Conservation (phyloP, 2,888 invertebrate species). For the Spisula subtruncata region DNA sequence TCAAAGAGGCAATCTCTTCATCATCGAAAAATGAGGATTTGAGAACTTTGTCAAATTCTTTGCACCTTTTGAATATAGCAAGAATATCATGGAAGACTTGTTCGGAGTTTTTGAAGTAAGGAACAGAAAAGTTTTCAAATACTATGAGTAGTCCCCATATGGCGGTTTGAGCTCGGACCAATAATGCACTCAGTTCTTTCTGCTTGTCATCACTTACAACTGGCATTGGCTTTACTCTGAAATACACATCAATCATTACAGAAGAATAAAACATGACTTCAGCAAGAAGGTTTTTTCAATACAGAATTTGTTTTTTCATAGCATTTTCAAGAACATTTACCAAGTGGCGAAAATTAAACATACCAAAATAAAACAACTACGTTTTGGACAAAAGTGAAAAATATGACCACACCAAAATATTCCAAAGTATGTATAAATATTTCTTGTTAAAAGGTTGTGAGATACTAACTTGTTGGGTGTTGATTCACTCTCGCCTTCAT, state of each 20-base stretch:
- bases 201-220: conserved; percentile 73
- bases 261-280: too few species aligned
- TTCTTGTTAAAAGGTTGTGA: conserved; percentile 53
- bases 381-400: too few species aligned
- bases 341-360: not conserved
- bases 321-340: too few species aligned
- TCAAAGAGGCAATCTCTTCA: conserved; percentile 77
- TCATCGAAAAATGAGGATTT: conserved; percentile 82
- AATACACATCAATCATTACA: not conserved
- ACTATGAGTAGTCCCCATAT: conserved; percentile 78
- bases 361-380: too few species aligned
- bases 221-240: conserved; percentile 44
- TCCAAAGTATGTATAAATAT: too few species aligned
- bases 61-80: conserved; percentile 82
- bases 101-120: conserved; percentile 64
- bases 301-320: too few species aligned
- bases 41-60: conserved; percentile 83
- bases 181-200: conserved; percentile 79
- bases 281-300: too few species aligned
- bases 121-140: conserved; percentile 69
- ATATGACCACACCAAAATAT: too few species aligned
- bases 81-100: conserved; percentile 81
- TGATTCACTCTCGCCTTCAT: conserved; percentile 46
- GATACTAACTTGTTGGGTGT: conserved; percentile 47
- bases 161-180: conserved; percentile 76